Conservation (phyloP, 1,140 invertebrate genomes). For the Brachionus sp. region DNA sequence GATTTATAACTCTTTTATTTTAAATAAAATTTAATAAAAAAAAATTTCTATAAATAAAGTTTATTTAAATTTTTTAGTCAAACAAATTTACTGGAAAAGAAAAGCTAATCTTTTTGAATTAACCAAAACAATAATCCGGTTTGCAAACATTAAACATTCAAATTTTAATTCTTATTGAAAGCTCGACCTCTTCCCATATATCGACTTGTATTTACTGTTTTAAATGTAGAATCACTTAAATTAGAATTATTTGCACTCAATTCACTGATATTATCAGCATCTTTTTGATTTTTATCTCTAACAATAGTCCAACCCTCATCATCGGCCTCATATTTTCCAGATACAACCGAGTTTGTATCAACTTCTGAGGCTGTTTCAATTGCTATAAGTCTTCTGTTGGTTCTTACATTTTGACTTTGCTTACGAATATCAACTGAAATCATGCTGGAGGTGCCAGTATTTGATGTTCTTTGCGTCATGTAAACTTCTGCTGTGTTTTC, state of each 20-base stretch:
- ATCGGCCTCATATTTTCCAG: background rate
- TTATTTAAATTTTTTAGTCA: background rate
- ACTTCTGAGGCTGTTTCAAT: background rate
- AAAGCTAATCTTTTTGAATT: background rate
- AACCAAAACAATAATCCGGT: no score
- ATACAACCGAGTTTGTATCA: background rate
- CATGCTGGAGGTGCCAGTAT: background rate
- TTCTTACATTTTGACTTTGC: background rate
- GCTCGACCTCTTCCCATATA: constrained; percentile 8
- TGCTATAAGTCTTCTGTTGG: background rate
- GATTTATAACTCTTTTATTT: background rate
- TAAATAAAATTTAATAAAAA: background rate
- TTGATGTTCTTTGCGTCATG: background rate
- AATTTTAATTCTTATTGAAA: background rate
- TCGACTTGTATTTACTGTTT: background rate
- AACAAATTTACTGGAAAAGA: background rate
- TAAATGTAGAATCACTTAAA: constrained; percentile 5
- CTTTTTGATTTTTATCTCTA: background rate
- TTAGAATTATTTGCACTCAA: background rate
- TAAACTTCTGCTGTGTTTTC: background rate
- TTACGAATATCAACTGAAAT: background rate
- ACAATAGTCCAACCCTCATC: background rate
- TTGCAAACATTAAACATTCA: no score
- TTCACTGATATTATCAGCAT: background rate
- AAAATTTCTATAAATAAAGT: background rate